Evolutionary conservation across 2,888 invertebrate species (phyloP).

Genomic region (Cantharis rufa): DNA sequence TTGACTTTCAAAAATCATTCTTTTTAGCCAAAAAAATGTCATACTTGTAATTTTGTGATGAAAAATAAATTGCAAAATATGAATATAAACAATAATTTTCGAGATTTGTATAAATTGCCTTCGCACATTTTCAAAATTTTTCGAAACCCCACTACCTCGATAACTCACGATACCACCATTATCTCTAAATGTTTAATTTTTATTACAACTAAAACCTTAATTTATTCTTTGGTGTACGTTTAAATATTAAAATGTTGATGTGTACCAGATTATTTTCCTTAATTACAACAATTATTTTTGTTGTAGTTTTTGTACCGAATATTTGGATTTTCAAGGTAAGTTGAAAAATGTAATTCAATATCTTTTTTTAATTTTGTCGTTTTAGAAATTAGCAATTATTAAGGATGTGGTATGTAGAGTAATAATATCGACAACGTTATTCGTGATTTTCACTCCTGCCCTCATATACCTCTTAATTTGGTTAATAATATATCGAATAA

Average conservation of each 20-base stretch:
- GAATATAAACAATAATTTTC: neutral
- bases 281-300: neutral
- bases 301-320: neutral
- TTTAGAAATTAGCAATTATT: neutral
- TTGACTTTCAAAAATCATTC: too few species aligned
- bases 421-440: neutral
- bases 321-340: neutral
- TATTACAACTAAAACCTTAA: neutral
- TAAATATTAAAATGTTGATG: neutral
- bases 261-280: neutral
- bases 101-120: neutral
- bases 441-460: neutral
- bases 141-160: neutral
- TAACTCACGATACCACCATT: neutral
- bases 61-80: neutral
- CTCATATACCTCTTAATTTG: neutral
- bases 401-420: neutral
- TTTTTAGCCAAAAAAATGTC: neutral
- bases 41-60: neutral
- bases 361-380: neutral
- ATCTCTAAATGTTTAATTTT: neutral
- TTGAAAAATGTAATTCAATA: neutral
- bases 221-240: neutral
- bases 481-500: neutral
- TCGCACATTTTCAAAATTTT: neutral